Conservation (phyloP, 1,140 invertebrate species). For the Aphidius ervi region DNA sequence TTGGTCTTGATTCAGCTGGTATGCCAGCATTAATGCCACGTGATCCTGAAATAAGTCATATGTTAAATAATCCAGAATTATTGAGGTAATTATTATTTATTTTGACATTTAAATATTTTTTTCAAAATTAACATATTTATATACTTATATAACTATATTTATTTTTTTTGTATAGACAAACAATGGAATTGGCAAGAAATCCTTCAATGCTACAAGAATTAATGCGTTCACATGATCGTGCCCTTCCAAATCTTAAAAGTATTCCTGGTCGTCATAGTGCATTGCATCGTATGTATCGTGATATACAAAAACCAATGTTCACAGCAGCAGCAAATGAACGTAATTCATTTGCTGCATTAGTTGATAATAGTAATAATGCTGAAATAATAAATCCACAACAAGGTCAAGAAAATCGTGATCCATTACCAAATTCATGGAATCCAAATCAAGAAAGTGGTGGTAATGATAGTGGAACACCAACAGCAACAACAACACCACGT, state of each 20-base stretch:
- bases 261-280: slow-evolving; percentile 95
- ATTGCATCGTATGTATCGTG: slow-evolving; percentile 94
- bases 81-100: slow-evolving; percentile 52
- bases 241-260: slow-evolving; percentile 94
- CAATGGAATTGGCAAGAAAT: slow-evolving; percentile 96
- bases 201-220: slow-evolving; percentile 97
- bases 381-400: slow-evolving; percentile 66
- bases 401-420: slow-evolving; percentile 91
- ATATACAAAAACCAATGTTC: slow-evolving; percentile 98
- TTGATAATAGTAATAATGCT: slow-evolving; percentile 57
- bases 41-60: slow-evolving; percentile 98
- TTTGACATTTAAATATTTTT: neutral
- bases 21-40: slow-evolving; percentile 96
- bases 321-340: slow-evolving; percentile 89
- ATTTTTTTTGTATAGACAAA: slow-evolving; percentile 68
- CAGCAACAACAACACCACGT: slow-evolving; percentile 13
- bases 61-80: slow-evolving; percentile 97
- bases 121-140: no score
- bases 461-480: slow-evolving; percentile 23
- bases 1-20: slow-evolving; percentile 93
- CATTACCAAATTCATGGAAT: slow-evolving; percentile 95
- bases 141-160: neutral
- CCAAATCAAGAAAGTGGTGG: slow-evolving; percentile 34
- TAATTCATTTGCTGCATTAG: slow-evolving; percentile 84
- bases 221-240: slow-evolving; percentile 98